These are phyloP conservation scores for Phoxinus phoxinus DNA, from an alignment of 2,113 vertebrate species.

Conservation along the genomic window DNA sequence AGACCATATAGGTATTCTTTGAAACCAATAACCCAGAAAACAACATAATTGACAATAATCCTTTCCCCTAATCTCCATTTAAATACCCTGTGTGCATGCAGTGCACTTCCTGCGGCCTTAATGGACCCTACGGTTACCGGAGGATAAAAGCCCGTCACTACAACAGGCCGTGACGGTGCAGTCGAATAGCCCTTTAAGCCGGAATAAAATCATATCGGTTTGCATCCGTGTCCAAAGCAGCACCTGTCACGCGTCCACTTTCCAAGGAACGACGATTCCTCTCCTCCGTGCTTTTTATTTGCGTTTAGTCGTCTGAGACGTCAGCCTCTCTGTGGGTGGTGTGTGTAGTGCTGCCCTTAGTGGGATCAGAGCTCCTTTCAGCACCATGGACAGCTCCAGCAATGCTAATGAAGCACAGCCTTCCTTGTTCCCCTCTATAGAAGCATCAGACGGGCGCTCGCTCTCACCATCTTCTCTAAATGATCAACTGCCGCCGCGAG, in stretches of 20 bases:
- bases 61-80: neutral
- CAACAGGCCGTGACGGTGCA: neutral
- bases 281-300: conserved; percentile 29
- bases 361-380: conserved; percentile 37
- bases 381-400: conserved; percentile 31
- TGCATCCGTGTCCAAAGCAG: neutral
- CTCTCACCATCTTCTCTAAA: conserved; percentile 23
- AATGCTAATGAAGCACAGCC: conserved; percentile 35
- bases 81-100: neutral
- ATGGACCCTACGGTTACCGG: neutral
- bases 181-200: neutral
- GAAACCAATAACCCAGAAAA: conserved; percentile 20
- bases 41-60: conserved; percentile 9
- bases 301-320: conserved; percentile 4
- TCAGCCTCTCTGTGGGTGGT: neutral
- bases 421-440: conserved; percentile 8
- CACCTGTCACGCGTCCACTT: conserved; percentile 17
- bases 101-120: neutral
- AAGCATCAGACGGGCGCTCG: conserved; percentile 17
- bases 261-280: neutral
- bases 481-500: conserved; percentile 10
- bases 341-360: neutral
- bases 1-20: conserved; percentile 19
- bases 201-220: neutral
- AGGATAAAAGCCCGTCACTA: neutral